These are phyloP conservation scores for Chiloscyllium plagiosum DNA, from an alignment of 2,113 vertebrate species.

Conservation along the genomic window DNA sequence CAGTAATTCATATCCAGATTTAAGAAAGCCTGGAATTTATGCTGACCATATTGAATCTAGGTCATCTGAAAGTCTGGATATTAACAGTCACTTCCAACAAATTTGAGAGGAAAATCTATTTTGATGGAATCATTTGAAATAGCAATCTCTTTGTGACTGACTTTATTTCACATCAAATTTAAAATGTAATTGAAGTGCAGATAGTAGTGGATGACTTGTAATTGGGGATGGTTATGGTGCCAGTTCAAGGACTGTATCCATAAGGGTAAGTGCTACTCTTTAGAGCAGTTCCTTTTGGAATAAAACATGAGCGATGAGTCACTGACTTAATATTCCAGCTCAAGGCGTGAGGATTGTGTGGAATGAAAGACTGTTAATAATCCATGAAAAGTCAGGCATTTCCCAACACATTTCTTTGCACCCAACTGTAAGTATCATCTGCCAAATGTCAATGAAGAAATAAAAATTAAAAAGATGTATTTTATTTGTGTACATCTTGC, in stretches of 20 bases:
- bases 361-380: background rate
- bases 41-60: background rate
- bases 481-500: background rate
- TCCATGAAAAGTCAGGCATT: background rate
- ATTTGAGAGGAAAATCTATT: background rate
- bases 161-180: slow-evolving; percentile 30
- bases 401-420: background rate
- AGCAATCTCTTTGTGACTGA: background rate
- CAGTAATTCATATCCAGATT: background rate
- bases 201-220: background rate
- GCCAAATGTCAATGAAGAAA: background rate
- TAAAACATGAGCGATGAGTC: slow-evolving; percentile 18
- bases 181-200: slow-evolving; percentile 34
- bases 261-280: background rate
- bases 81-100: background rate
- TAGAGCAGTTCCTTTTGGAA: background rate
- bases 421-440: background rate
- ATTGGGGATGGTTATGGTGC: background rate
- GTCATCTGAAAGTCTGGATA: background rate
- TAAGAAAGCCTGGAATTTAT: background rate
- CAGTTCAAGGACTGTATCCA: slow-evolving; percentile 14
- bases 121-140: slow-evolving; percentile 1
- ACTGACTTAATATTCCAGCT: background rate
- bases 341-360: background rate
- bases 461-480: background rate